Evolutionary conservation across 1,140 invertebrate species (phyloP).

Genomic region (Drosophila bocqueti): DNA sequence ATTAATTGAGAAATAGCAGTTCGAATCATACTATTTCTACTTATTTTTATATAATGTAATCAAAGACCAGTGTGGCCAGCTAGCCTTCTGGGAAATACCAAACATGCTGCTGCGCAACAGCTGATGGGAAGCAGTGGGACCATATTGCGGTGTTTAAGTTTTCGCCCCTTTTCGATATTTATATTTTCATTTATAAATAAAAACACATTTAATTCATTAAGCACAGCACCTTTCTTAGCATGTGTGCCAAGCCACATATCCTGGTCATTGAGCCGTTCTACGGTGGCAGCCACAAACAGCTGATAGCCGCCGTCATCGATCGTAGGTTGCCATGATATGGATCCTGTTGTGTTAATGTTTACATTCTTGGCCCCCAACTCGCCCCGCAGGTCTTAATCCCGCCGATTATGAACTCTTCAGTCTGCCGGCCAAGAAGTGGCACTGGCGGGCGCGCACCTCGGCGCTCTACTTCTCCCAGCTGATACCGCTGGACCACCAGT

Average conservation of each 20-base stretch:
- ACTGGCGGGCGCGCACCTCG: conserved; percentile 90
- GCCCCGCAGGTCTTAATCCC: conserved; percentile 65
- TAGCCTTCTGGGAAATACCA: not conserved
- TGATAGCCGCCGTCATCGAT: conserved; percentile 87
- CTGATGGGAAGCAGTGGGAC: not conserved
- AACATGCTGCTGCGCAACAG: conserved; percentile 1
- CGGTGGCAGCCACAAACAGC: conserved; percentile 90
- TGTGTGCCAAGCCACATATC: conserved; percentile 67
- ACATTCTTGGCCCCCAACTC: not conserved
- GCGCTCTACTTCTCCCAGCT: conserved; percentile 88
- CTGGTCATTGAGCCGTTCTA: conserved; percentile 89
- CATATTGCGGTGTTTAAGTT: not conserved
- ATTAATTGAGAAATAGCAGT: conserved; percentile 14
- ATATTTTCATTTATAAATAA: not conserved
- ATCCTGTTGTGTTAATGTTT: not conserved
- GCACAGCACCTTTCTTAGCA: not conserved
- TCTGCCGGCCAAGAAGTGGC: conserved; percentile 91
- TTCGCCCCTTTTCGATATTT: not conserved
- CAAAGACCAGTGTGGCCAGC: conserved; percentile 5
- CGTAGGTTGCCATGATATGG: conserved; percentile 61
- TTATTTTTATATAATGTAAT: conserved; percentile 38
- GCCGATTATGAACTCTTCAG: conserved; percentile 86
- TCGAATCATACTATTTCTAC: conserved; percentile 29
- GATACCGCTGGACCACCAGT: conserved; percentile 87
- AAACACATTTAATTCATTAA: not conserved